Evolutionary conservation across 23 tunicate genomes (phyloP).

Genomic region (Phallusia fumigata): DNA sequence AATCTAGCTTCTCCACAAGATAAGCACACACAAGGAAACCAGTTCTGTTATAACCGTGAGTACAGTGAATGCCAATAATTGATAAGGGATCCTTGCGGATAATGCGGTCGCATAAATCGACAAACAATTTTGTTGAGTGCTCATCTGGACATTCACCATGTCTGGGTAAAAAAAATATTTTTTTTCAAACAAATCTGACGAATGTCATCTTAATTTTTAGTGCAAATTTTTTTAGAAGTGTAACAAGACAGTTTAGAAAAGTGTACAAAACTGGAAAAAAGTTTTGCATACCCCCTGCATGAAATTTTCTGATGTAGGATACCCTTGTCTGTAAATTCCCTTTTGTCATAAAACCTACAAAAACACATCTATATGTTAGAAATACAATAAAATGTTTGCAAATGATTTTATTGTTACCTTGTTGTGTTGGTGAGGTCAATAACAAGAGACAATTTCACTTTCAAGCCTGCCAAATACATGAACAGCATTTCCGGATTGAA

Average conservation of each 20-base stretch:
- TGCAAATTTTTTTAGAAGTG: too few relatives aligned
- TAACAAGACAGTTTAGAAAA: neutral
- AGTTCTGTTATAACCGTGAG: slow-evolving; percentile 97
- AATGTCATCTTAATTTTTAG: too few relatives aligned
- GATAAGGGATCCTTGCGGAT: slow-evolving; percentile 61
- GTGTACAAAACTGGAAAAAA: neutral
- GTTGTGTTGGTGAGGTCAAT: slow-evolving; percentile 93
- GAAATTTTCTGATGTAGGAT: slow-evolving; percentile 82
- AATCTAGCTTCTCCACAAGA: slow-evolving; percentile 85
- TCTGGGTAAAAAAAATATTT: slow-evolving; percentile 20
- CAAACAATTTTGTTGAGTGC: slow-evolving; percentile 67
- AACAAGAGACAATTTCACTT: slow-evolving; percentile 62
- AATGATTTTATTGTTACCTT: slow-evolving; percentile 49
- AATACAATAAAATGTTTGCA: too few relatives aligned
- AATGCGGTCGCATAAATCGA: slow-evolving; percentile 62
- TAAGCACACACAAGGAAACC: slow-evolving; percentile 92
- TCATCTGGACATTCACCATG: slow-evolving; percentile 96
- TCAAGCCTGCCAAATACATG: slow-evolving; percentile 57
- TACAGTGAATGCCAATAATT: slow-evolving; percentile 91
- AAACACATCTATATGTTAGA: too few relatives aligned
- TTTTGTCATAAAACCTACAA: slow-evolving; percentile 64
- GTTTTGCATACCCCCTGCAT: slow-evolving; percentile 91
- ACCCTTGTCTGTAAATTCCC: slow-evolving; percentile 50
- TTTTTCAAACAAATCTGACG: too few relatives aligned
- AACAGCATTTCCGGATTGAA: slow-evolving; percentile 96